Evolutionary conservation across 2,888 invertebrate species (phyloP), one percentile per base, ranked within the genome.

Genomic region (Sabatieria punctata): DNA sequence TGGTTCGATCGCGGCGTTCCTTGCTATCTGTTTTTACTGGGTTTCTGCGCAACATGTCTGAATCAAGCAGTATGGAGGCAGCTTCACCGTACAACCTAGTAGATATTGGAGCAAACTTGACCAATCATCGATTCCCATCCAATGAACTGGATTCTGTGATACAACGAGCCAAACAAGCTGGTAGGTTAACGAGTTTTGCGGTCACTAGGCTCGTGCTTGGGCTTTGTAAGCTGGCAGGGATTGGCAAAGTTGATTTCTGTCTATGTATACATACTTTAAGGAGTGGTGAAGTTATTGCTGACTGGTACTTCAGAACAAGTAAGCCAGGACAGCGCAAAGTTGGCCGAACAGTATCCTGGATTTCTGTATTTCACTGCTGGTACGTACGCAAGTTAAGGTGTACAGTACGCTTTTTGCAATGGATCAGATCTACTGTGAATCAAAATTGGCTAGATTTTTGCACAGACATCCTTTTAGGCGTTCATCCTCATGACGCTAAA

Each of bases 401-500:
- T n/a, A n/a, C n/a, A n/a, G n/a, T n/a, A n/a, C n/a, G n/a, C n/a
- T n/a, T n/a, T n/a, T n/a, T n/a, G n/a, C n/a, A n/a, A n/a, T n/a
- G n/a, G n/a, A n/a, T n/a, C n/a, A n/a, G n/a, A n/a, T n/a, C n/a
- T n/a, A n/a, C n/a, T n/a, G n/a, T n/a, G n/a, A n/a, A n/a, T n/a
- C n/a, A n/a, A n/a, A n/a, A n/a, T n/a, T n/a, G n/a, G n/a, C n/a
- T n/a, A n/a, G n/a, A n/a, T n/a, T n/a, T n/a, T n/a, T n/a, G n/a
- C n/a, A n/a, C n/a, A 4, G 8, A 4, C 15, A 41, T n/a, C 11
- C 40, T n/a, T 44, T 19, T 27, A 80, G 83, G 84, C 59, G 80
- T 88, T 57, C 86, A 88, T 71, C 86, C 88, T 1, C 86, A 86
- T 68, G 88, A 88, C 71, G 85, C 86, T 1, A 86, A 85, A 69